These are phyloP conservation scores for Callopanchax toddi DNA, from an alignment of 2,113 vertebrate species.

Conservation along the genomic window DNA sequence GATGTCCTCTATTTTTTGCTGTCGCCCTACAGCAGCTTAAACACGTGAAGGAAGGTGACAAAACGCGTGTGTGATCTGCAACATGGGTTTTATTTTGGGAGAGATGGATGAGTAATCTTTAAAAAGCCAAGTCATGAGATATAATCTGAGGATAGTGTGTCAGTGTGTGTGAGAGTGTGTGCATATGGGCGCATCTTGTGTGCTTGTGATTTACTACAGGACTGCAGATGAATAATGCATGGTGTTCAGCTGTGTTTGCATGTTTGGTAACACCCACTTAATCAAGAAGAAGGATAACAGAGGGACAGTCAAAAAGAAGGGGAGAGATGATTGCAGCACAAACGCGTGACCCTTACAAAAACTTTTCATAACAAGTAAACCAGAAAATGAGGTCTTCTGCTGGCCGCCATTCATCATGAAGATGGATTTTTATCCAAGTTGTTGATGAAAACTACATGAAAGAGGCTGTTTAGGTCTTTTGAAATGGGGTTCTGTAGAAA, in stretches of 20 bases:
- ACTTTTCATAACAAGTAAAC: constrained; percentile 35
- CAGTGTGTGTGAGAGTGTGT: background rate
- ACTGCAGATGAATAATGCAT: constrained; percentile 64
- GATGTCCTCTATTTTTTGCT: constrained; percentile 62
- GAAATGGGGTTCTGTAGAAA: background rate
- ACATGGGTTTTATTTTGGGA: constrained; percentile 41
- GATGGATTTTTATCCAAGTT: constrained; percentile 13
- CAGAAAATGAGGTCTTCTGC: constrained; percentile 37
- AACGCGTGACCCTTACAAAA: constrained; percentile 17
- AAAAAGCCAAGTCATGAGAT: constrained; percentile 1
- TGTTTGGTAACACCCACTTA: constrained; percentile 50
- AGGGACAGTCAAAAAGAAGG: constrained; percentile 2
- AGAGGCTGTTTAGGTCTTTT: background rate
- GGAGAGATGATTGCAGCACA: constrained; percentile 13
- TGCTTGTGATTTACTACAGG: constrained; percentile 12
- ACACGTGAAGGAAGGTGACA: constrained; percentile 59
- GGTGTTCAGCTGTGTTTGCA: constrained; percentile 55
- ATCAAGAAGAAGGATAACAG: constrained; percentile 49
- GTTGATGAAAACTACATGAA: constrained; percentile 34
- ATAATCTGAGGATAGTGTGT: constrained; percentile 12
- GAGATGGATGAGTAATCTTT: constrained; percentile 32
- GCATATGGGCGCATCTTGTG: background rate
- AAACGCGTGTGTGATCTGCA: constrained; percentile 44
- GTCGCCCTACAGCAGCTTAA: constrained; percentile 50
- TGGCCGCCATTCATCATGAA: constrained; percentile 12